A percentile compares a stretch with the other conserved stretches of the same genome.
These are phyloP conservation scores for Troides aeacus DNA, from an alignment of 2,888 invertebrate genomes.

Conservation along the genomic window DNA sequence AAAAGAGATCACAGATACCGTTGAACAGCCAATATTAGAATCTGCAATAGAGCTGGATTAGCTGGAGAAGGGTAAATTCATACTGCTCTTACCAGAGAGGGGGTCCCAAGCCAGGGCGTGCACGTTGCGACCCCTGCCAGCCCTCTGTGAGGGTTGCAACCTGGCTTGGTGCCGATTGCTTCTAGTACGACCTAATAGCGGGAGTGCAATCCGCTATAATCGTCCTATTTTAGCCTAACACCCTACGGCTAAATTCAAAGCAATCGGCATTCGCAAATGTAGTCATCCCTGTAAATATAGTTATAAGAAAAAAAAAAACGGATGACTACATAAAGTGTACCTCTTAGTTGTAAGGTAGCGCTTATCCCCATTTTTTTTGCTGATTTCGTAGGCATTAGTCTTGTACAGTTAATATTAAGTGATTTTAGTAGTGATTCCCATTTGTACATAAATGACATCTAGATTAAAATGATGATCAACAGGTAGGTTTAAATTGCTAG, in stretches of 20 bases:
- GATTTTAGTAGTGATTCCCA: background rate
- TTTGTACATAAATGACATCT: background rate
- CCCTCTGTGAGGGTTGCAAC: conserved; percentile 3
- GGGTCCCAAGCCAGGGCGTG: conserved; percentile 13
- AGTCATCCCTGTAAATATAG: background rate
- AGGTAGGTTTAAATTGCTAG: too few species aligned
- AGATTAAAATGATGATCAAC: too few species aligned
- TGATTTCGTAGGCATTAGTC: background rate
- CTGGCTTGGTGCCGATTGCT: conserved; percentile 9
- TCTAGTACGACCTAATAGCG: background rate
- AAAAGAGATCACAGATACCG: too few species aligned
- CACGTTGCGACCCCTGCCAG: conserved; percentile 14
- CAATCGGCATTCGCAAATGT: background rate
- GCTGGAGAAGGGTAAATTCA: background rate
- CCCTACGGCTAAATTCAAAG: background rate
- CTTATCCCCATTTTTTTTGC: background rate
- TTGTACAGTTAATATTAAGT: background rate
- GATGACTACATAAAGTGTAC: background rate
- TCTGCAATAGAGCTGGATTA: background rate
- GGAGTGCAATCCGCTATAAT: background rate
- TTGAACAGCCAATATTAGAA: background rate
- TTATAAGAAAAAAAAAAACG: background rate
- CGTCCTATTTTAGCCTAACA: background rate
- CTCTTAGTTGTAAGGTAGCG: background rate
- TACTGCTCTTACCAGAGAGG: conserved; percentile 2